Percentiles rank a stretch among this genome's conserved stretches.
Conservation (phyloP, 2,797 vertebrate genomes). For the Vipera ursinii region DNA sequence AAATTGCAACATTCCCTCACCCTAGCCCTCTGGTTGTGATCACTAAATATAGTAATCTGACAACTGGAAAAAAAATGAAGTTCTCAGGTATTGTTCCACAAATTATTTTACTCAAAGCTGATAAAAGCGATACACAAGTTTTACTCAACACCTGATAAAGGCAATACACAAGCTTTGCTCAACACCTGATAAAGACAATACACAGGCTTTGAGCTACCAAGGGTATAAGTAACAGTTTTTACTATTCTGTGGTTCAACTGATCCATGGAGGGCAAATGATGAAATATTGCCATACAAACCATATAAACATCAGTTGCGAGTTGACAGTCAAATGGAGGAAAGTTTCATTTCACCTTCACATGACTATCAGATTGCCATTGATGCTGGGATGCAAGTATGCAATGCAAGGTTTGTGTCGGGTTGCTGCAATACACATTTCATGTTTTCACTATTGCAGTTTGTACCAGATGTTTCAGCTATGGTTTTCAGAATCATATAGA, state of each 20-base stretch:
- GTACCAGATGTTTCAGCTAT: not conserved
- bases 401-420: not conserved
- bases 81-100: not conserved
- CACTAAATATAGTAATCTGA: not conserved
- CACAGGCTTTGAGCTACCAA: not conserved
- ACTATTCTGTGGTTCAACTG: not conserved
- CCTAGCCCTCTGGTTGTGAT: not conserved
- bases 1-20: not conserved
- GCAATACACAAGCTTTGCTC: not conserved
- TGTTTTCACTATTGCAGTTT: not conserved
- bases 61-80: not conserved
- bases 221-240: not conserved
- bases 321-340: not conserved
- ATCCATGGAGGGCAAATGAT: not conserved
- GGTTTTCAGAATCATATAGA: not conserved
- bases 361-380: not conserved
- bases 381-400: not conserved
- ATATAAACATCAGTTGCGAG: not conserved
- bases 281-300: not conserved
- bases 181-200: not conserved
- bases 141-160: not conserved
- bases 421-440: not conserved
- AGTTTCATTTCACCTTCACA: not conserved
- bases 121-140: not conserved
- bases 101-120: not conserved